Conservation (phyloP, 2,113 vertebrate species). For the Cranoglanis bouderius region DNA sequence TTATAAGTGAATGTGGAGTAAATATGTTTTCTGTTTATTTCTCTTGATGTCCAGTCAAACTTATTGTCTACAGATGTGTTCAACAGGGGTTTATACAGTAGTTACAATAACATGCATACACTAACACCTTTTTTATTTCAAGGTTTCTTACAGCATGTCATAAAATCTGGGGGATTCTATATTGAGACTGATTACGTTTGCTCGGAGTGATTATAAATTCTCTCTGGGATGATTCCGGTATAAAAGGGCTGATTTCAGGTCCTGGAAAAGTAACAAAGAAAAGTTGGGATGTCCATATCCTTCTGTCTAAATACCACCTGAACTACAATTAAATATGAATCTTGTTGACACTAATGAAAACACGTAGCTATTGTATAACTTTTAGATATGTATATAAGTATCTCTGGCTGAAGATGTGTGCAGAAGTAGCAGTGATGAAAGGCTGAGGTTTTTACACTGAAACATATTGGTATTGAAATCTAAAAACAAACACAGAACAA, state of each 20-base stretch:
- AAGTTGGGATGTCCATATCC: background rate
- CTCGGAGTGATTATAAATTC: background rate
- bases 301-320: background rate
- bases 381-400: background rate
- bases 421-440: background rate
- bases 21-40: background rate
- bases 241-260: background rate
- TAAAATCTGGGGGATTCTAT: background rate
- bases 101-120: background rate
- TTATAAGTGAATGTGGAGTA: background rate
- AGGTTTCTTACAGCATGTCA: background rate
- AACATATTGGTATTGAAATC: background rate
- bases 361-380: background rate
- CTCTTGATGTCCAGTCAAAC: background rate
- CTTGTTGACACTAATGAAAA: background rate
- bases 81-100: background rate
- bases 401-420: background rate
- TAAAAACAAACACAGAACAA: constrained; percentile 1
- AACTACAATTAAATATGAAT: background rate
- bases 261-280: background rate
- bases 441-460: background rate
- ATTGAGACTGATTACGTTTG: background rate
- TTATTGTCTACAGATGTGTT: background rate
- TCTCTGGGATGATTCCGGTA: background rate
- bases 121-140: background rate